These are phyloP conservation scores for Prionailurus bengalensis DNA, from an alignment of 2,113 vertebrate species.

Conservation along the genomic window DNA sequence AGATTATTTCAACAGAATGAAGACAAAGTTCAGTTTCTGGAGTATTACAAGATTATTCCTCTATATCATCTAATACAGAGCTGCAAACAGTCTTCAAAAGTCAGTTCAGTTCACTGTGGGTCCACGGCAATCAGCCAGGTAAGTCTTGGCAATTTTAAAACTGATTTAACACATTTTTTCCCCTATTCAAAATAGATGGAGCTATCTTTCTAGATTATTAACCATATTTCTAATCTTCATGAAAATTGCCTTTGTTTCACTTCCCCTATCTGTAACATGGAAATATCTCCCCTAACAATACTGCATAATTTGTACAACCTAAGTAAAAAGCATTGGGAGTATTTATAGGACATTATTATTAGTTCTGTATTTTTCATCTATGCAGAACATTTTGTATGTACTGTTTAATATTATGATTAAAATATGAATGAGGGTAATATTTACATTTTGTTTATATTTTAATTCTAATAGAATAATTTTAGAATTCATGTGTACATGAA, in stretches of 20 bases:
- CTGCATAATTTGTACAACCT: background rate
- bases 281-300: background rate
- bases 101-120: background rate
- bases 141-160: slow-evolving; percentile 26
- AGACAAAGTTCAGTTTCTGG: background rate
- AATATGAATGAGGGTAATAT: slow-evolving; percentile 48
- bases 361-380: slow-evolving; percentile 61
- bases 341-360: background rate
- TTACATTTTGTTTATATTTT: slow-evolving; percentile 64
- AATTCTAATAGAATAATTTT: slow-evolving; percentile 44
- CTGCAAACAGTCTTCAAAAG: background rate
- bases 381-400: slow-evolving; percentile 21
- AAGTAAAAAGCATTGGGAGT: background rate
- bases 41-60: no score
- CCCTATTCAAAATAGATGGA: background rate
- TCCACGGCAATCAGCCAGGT: background rate
- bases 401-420: slow-evolving; percentile 71
- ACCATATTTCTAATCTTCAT: background rate
- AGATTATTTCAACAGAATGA: background rate
- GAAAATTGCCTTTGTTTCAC: background rate
- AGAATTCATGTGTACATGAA: slow-evolving; percentile 58
- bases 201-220: background rate
- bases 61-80: background rate
- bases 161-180: background rate
- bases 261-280: background rate